Evolutionary conservation across 1,140 invertebrate genomes (phyloP), one percentile per base, ranked within the genome.

Genomic region (Thaumatotibia leucotreta): DNA sequence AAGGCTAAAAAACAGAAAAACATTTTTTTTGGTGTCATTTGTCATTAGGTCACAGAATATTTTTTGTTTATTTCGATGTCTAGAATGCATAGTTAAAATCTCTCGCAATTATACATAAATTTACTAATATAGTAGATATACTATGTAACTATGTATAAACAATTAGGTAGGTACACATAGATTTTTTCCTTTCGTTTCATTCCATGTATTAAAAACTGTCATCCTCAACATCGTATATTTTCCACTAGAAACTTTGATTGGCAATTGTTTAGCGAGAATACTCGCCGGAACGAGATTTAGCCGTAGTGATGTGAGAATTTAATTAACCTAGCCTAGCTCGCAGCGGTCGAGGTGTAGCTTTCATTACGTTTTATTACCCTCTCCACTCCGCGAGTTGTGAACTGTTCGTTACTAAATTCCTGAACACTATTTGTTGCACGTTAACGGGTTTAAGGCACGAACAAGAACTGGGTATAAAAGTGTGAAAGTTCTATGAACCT

Each of bases 331-430:
- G 33, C 14, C 33, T 9, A 29, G 52, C 22, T 24, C 9, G 23
- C 24, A 58, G 52, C 52, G 52, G 20, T 10, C 52, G 23, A 27
- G 50, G 50, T 54, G 50, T 54, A 24, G 52, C 52, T 58, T 70
- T 67, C 72, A 73, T 81, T 72, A 74, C 70, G 66, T 79, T 78
- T 83, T 76, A 79, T 83, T 83, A 77, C 66, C 62, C 50, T 45
- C 67, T 64, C 54, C 32, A 24, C 27, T 50, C 8, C 52, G 23
- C 52, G 52, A 27, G 52, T n/a, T 27, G 23, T 22, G 52, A 29
- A 27, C 24, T 58, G 24, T 45, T 45, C 39, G 39, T 45, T 45
- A 45, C 39, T 20, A 45, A 14, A 45, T 45, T 14, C 39, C 17
- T 31, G 52, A 24, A 58, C 23, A 17, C 27, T 58, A 58, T 58